These are phyloP conservation scores for Cotesia chilonis DNA, from an alignment of 1,140 invertebrate genomes.

Conservation along the genomic window DNA sequence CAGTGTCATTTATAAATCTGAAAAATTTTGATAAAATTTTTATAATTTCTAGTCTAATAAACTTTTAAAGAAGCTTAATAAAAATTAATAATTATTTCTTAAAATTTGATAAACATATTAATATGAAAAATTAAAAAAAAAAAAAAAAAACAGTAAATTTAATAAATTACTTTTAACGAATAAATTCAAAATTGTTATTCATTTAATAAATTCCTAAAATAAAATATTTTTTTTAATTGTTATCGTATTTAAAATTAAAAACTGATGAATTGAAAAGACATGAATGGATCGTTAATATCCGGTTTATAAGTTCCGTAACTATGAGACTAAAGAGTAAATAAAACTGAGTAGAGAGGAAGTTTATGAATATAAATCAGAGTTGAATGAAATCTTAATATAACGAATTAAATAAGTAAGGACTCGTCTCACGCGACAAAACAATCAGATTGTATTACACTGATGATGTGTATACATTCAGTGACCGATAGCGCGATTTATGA, in stretches of 20 bases:
- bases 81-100: no score
- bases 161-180: no score
- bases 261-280: background rate
- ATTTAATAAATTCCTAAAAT: conserved; percentile 1
- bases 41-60: no score
- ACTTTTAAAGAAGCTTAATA: no score
- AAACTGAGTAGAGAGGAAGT: background rate
- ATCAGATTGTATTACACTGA: background rate
- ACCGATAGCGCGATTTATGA: conserved; percentile 2
- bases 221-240: conserved; percentile 16
- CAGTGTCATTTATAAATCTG: no score
- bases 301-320: conserved; percentile 15
- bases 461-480: background rate
- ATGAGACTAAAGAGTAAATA: background rate
- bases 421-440: conserved; percentile 20
- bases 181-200: no score
- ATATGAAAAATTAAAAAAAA: no score
- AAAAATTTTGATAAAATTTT: no score
- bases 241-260: background rate
- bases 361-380: conserved; percentile 9
- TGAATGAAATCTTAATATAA: conserved; percentile 7
- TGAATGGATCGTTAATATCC: background rate
- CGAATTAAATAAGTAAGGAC: background rate
- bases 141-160: no score
- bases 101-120: no score